phyloP scores from a whole-genome alignment of 30 jellyfish, hydroid and myxozoan genomes.

The Catostylus mosaicus region DNA sequence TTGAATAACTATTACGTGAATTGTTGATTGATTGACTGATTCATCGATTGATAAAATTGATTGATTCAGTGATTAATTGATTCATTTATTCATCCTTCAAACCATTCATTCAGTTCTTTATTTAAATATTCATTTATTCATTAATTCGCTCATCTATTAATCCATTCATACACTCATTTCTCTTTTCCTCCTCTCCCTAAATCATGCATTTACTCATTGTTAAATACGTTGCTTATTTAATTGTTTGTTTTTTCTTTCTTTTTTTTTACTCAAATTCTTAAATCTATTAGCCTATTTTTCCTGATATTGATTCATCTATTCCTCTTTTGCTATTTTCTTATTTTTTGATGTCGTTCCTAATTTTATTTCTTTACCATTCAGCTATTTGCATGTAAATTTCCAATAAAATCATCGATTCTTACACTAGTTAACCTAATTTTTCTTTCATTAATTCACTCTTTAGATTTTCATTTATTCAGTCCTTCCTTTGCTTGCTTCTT shows the following conservation, averaged over 20 bases:
- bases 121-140: too few relatives aligned
- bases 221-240: background rate
- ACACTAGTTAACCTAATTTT: too few relatives aligned
- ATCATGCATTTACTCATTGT: background rate
- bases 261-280: too few relatives aligned
- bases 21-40: too few relatives aligned
- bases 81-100: background rate
- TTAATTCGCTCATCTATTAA: background rate
- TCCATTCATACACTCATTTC: background rate
- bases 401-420: too few relatives aligned
- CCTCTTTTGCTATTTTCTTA: background rate
- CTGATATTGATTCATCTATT: background rate
- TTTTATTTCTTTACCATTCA: too few relatives aligned
- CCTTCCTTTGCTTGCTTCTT: background rate
- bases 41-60: too few relatives aligned
- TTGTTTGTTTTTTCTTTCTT: background rate
- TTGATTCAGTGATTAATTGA: too few relatives aligned
- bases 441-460: too few relatives aligned
- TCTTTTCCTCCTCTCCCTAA: background rate
- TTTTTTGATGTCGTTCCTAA: background rate
- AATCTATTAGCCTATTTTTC: too few relatives aligned
- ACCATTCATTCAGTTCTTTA: background rate
- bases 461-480: background rate
- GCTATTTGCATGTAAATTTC: too few relatives aligned
- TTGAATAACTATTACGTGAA: too few relatives aligned